Evolutionary conservation across 2,888 invertebrate genomes (phyloP).

Genomic region (Philopedon plagiatum): DNA sequence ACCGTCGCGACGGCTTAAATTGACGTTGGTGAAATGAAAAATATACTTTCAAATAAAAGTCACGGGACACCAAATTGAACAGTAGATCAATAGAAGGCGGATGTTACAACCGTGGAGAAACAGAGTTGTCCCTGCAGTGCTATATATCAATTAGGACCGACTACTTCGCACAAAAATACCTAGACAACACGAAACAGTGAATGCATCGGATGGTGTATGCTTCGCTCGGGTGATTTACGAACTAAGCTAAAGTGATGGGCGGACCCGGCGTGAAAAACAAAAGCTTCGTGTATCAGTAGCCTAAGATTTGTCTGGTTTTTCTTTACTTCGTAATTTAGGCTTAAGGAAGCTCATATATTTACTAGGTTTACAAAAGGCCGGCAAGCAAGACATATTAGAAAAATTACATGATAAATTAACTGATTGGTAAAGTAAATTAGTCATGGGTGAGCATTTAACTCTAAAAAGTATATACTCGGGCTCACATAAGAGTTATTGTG

Average conservation of each 20-base stretch:
- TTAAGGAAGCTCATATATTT: no score
- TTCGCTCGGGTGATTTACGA: slow-evolving; percentile 45
- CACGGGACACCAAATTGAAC: slow-evolving; percentile 46
- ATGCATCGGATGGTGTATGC: slow-evolving; percentile 41
- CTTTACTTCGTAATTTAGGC: background rate
- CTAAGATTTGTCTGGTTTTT: background rate
- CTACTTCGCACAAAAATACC: slow-evolving; percentile 58
- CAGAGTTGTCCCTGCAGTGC: slow-evolving; percentile 59
- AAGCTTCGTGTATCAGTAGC: background rate
- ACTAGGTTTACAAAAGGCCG: no score
- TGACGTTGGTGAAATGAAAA: slow-evolving; percentile 24
- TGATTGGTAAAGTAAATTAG: no score
- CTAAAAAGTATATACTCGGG: no score
- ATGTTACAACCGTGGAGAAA: slow-evolving; percentile 48
- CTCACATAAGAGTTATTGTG: no score
- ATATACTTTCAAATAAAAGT: slow-evolving; percentile 45
- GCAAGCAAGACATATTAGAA: no score
- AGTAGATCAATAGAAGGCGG: slow-evolving; percentile 50
- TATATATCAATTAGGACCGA: slow-evolving; percentile 64
- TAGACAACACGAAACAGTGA: slow-evolving; percentile 44
- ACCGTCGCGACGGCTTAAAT: background rate
- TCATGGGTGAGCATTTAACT: no score
- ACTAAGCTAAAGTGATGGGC: slow-evolving; percentile 46
- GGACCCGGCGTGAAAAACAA: slow-evolving; percentile 8
- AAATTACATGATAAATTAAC: no score